Conservation (phyloP, 37 sponge, comb jelly and placozoan genomes). For the Axinella damicornis region DNA sequence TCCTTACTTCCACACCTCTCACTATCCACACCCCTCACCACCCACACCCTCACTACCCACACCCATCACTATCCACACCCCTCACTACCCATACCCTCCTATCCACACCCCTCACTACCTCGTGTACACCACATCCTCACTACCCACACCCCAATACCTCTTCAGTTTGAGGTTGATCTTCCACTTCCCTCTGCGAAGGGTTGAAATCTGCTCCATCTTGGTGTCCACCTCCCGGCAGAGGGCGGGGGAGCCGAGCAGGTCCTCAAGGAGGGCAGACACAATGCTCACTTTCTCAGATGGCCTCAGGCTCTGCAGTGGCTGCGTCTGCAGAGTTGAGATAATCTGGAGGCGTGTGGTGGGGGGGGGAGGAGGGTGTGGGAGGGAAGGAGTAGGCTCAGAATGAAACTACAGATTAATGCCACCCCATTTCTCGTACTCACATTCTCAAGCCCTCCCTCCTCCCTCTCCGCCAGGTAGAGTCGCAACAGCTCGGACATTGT, state of each 20-base stretch:
- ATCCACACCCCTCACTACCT: background rate
- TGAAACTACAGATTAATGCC: too few species aligned
- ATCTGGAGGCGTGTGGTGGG: constrained; percentile 27
- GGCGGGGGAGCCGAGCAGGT: constrained; percentile 61
- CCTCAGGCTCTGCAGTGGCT: constrained; percentile 46
- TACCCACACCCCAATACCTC: constrained; percentile 45
- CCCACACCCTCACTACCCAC: too few species aligned
- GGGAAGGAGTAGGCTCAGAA: background rate
- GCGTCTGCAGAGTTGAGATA: constrained; percentile 7
- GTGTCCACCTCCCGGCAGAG: constrained; percentile 80
- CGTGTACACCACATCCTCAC: background rate
- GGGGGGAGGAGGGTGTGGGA: background rate
- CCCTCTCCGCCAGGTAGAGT: constrained; percentile 35
- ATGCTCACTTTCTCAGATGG: constrained; percentile 71
- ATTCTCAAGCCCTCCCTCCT: background rate
- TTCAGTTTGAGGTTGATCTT: constrained; percentile 86
- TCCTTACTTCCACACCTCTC: too few species aligned
- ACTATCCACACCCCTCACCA: too few species aligned
- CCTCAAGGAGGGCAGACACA: constrained; percentile 57
- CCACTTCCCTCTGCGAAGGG: constrained; percentile 84
- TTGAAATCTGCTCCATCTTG: constrained; percentile 73
- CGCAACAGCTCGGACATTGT: constrained; percentile 78
- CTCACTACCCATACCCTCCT: background rate
- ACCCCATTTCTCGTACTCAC: background rate
- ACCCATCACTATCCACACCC: too few species aligned